A percentile compares a stretch with the other conserved stretches of the same genome.
Evolutionary conservation across 37 sponge, comb jelly and placozoan species (phyloP).

Genomic region (Hexactinellida sp.): DNA sequence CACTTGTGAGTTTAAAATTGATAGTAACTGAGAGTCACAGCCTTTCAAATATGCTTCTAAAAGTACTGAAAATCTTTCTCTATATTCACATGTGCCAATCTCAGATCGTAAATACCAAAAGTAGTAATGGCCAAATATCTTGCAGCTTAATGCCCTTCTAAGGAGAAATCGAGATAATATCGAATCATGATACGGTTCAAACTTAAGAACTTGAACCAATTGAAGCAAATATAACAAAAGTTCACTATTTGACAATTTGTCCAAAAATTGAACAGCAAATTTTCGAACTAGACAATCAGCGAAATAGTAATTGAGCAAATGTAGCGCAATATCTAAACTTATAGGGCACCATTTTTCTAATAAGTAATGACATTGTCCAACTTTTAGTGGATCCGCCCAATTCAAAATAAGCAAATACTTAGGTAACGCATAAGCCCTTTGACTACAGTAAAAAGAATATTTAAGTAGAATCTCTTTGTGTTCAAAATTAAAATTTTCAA

Average conservation of each 20-base stretch:
- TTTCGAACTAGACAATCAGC: conserved; percentile 72
- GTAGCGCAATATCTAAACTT: conserved; percentile 49
- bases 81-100: conserved; percentile 69
- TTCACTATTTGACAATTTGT: conserved; percentile 48
- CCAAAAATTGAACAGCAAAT: conserved; percentile 52
- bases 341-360: conserved; percentile 43
- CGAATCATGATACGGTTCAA: conserved; percentile 73
- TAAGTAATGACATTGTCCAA: conserved; percentile 34
- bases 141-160: conserved; percentile 58
- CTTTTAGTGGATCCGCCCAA: conserved; percentile 57
- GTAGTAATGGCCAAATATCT: conserved; percentile 73
- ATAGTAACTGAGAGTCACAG: conserved; percentile 37
- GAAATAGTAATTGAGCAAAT: conserved; percentile 65
- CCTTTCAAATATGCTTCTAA: conserved; percentile 76
- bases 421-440: conserved; percentile 39
- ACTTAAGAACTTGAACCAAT: conserved; percentile 71
- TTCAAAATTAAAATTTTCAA: background rate
- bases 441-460: background rate
- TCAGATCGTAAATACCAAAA: conserved; percentile 84
- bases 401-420: conserved; percentile 61
- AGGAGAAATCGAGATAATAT: conserved; percentile 65
- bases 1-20: background rate
- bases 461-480: conserved; percentile 20
- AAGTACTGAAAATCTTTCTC: conserved; percentile 64
- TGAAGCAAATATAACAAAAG: conserved; percentile 53